Conservation (phyloP, 2,113 vertebrate genomes). For the Muscicapa adusta region DNA sequence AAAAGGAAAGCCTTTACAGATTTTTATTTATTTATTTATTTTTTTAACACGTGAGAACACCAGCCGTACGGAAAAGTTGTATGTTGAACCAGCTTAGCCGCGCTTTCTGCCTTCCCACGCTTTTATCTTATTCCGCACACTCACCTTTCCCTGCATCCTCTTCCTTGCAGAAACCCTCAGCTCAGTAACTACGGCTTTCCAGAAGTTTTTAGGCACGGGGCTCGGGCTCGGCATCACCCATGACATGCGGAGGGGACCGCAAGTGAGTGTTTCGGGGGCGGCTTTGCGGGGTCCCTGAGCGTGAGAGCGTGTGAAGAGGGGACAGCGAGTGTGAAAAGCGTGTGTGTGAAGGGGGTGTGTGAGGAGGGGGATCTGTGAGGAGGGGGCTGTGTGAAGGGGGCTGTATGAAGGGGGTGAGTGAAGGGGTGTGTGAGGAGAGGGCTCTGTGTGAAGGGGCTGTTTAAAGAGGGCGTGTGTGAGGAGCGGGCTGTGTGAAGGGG, state of each 20-base stretch:
- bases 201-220: neutral
- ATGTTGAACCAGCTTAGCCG: neutral
- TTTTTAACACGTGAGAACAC: neutral
- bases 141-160: neutral
- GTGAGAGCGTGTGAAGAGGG: neutral
- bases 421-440: too few species aligned
- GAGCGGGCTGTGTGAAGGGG: too few species aligned
- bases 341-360: neutral
- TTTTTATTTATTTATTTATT: too few species aligned
- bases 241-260: neutral
- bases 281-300: neutral
- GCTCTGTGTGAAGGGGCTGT: too few species aligned
- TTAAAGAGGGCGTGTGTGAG: too few species aligned
- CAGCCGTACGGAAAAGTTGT: neutral
- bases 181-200: neutral
- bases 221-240: neutral
- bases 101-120: neutral
- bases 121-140: neutral
- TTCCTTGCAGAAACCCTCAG: neutral
- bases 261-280: neutral
- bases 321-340: accelerated
- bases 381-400: too few species aligned
- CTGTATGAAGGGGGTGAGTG: neutral
- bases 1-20: neutral
- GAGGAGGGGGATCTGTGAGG: too few species aligned